Percentiles rank a stretch among this genome's conserved stretches.
phyloP scores from a whole-genome alignment of 2,797 vertebrate species.

The Anas acuta region DNA sequence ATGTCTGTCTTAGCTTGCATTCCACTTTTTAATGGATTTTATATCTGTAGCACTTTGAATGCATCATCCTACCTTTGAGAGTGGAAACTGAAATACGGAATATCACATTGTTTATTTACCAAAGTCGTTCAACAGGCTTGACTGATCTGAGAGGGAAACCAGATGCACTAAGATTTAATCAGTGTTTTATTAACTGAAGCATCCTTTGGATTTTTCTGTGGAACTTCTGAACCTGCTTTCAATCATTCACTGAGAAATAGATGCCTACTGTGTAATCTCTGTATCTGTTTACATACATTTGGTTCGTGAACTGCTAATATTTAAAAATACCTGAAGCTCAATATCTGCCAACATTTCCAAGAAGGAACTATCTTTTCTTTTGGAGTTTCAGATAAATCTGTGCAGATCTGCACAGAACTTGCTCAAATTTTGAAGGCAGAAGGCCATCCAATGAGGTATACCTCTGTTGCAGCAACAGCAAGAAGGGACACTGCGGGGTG shows the following conservation, averaged over 20 bases:
- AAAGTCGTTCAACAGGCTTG: not conserved
- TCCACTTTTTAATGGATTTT: not conserved
- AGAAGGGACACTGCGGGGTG: not conserved
- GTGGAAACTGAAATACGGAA: not conserved
- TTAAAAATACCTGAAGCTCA: not conserved
- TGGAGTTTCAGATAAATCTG: not conserved
- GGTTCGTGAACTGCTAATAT: not conserved
- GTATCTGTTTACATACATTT: not conserved
- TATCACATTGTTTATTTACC: not conserved
- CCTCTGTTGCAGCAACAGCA: not conserved
- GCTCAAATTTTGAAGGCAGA: not conserved
- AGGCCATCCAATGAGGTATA: fast-evolving
- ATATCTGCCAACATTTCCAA: not conserved
- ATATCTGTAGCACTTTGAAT: not conserved
- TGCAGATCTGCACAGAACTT: not conserved
- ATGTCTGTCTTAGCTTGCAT: not conserved
- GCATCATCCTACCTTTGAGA: not conserved
- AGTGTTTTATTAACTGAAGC: not conserved
- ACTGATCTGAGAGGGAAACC: not conserved
- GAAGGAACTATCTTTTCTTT: not conserved
- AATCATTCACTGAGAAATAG: not conserved
- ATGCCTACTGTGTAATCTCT: not conserved
- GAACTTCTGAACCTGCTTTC: not conserved
- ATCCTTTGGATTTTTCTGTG: not conserved
- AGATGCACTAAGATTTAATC: not conserved